Conservation (phyloP, 23 tunicate species). For the Clavelina lepadiformis region DNA sequence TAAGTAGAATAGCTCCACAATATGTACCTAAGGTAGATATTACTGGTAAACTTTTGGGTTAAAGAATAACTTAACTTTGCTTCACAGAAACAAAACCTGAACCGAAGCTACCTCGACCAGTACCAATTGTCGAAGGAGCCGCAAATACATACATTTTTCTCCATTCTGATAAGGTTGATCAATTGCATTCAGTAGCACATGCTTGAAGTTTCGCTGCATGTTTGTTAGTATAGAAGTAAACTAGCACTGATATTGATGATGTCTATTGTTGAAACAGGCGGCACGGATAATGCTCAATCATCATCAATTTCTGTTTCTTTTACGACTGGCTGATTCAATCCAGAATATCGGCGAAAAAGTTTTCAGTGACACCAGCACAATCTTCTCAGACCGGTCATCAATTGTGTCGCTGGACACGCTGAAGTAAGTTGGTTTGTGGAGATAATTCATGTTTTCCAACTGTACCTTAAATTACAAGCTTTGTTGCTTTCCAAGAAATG, state of each 20-base stretch:
- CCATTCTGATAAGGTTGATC: constrained; percentile 36
- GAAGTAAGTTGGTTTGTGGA: too few relatives aligned
- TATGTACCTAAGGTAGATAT: too few relatives aligned
- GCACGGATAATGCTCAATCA: constrained; percentile 54
- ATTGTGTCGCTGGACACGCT: too few relatives aligned
- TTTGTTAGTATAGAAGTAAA: too few relatives aligned
- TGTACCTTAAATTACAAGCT: too few relatives aligned
- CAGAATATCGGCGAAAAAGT: constrained; percentile 56
- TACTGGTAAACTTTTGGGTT: too few relatives aligned
- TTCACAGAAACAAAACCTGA: background rate
- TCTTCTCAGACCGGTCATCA: too few relatives aligned
- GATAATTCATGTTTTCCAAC: too few relatives aligned
- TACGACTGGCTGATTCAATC: constrained; percentile 45
- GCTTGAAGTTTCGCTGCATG: too few relatives aligned
- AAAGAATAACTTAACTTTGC: background rate
- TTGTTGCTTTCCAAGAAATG: too few relatives aligned
- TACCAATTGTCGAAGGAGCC: constrained; percentile 7
- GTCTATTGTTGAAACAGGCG: constrained; percentile 52
- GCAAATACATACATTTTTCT: constrained; percentile 40
- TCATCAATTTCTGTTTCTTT: constrained; percentile 52
- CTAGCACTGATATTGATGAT: too few relatives aligned
- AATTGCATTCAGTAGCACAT: background rate
- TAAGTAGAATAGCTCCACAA: too few relatives aligned
- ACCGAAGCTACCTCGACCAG: background rate
- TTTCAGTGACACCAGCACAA: constrained; percentile 23